Evolutionary conservation across 1,140 invertebrate genomes (phyloP).

Genomic region (Drosophila baimaii): DNA sequence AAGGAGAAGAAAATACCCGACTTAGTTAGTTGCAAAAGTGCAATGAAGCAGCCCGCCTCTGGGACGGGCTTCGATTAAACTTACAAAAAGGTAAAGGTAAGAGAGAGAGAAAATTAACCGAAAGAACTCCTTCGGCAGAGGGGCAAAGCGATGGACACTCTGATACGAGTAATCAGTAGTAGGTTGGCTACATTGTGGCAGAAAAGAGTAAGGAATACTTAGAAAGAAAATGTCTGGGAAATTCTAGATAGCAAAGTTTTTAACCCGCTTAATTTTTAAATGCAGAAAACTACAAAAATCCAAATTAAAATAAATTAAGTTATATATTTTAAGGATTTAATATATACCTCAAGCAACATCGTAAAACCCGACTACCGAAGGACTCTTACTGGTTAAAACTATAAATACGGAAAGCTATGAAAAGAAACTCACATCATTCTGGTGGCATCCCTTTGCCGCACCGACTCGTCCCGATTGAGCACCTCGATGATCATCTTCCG

Average conservation of each 20-base stretch:
- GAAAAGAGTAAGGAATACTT: background rate
- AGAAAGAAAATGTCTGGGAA: background rate
- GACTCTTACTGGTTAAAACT: background rate
- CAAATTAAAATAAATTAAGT: too few species aligned
- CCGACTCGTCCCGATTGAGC: slow-evolving; percentile 80
- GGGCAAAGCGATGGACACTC: slow-evolving; percentile 10
- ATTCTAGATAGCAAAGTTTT: background rate
- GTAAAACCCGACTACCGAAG: background rate
- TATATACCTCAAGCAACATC: background rate
- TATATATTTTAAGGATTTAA: background rate
- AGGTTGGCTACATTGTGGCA: background rate
- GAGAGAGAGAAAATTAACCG: background rate
- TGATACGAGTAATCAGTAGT: background rate
- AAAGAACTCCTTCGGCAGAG: background rate
- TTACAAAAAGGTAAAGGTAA: slow-evolving; percentile 13
- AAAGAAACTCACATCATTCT: slow-evolving; percentile 84
- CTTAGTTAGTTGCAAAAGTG: slow-evolving; percentile 17
- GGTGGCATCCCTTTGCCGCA: slow-evolving; percentile 82
- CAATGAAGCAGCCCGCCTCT: slow-evolving; percentile 18
- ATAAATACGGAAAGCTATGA: slow-evolving; percentile 18
- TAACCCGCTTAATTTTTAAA: background rate
- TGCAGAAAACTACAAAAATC: too few species aligned
- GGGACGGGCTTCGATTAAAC: slow-evolving; percentile 54
- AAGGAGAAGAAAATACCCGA: slow-evolving; percentile 12
- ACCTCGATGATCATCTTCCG: slow-evolving; percentile 84